Conservation (phyloP, 2,113 vertebrate genomes). For the Macquaria australasica region DNA sequence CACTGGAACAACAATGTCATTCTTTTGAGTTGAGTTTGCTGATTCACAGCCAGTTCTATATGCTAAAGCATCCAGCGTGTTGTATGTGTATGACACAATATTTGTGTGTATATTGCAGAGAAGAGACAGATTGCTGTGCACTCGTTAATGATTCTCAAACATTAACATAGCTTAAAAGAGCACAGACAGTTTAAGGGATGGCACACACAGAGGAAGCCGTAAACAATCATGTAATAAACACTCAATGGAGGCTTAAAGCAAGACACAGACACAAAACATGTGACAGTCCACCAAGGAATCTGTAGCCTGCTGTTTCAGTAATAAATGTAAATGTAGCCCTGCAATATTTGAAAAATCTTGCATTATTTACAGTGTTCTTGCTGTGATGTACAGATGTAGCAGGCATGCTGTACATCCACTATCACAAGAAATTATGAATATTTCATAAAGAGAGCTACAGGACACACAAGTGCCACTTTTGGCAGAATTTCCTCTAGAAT, state of each 20-base stretch:
- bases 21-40: background rate
- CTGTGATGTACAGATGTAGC: background rate
- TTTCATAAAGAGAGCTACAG: too few species aligned
- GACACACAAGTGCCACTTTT: background rate
- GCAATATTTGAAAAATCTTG: background rate
- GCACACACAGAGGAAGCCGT: constrained; percentile 12
- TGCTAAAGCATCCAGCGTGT: background rate
- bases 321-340: constrained; percentile 9
- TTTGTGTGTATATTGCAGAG: background rate
- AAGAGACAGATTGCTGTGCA: background rate
- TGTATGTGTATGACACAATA: background rate
- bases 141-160: background rate
- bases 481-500: background rate
- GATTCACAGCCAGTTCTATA: background rate
- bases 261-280: constrained; percentile 4
- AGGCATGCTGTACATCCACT: background rate
- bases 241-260: constrained; percentile 1
- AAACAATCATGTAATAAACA: background rate
- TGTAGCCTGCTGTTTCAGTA: background rate
- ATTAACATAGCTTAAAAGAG: background rate
- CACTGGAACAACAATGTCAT: constrained; percentile 1
- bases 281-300: background rate
- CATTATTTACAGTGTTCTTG: constrained; percentile 8
- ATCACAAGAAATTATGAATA: constrained; percentile 6
- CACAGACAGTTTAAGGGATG: background rate